Percentiles rank a stretch among this genome's conserved stretches.
Conservation (phyloP, 2,888 invertebrate species). For the Aricia artaxerxes region DNA sequence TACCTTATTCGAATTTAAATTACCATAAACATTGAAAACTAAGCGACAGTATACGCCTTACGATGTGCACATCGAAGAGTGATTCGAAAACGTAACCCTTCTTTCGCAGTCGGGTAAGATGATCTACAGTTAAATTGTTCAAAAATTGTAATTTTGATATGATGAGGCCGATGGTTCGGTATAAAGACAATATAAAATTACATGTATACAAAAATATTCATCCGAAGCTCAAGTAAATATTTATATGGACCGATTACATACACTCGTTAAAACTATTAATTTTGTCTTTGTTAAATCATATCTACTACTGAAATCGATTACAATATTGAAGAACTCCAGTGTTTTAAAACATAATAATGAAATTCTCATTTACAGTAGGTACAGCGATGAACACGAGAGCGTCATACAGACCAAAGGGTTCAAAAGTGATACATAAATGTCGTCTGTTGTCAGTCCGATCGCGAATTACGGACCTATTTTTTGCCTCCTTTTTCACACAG, state of each 20-base stretch:
- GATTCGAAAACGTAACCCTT: slow-evolving; percentile 16
- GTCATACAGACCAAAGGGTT: neutral
- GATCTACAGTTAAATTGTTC: slow-evolving; percentile 48
- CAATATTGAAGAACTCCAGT: neutral
- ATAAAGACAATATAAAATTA: slow-evolving; percentile 64
- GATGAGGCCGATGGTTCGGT: slow-evolving; percentile 58
- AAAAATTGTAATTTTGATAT: slow-evolving; percentile 69
- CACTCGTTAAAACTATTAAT: slow-evolving; percentile 13
- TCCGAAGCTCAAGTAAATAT: slow-evolving; percentile 71
- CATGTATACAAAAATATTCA: slow-evolving; percentile 75
- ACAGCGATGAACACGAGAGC: neutral
- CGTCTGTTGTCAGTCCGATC: no score
- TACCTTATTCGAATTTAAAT: slow-evolving; percentile 69
- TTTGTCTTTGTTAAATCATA: slow-evolving; percentile 7
- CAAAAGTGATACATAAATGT: neutral
- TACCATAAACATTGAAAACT: slow-evolving; percentile 60
- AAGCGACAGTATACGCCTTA: slow-evolving; percentile 51
- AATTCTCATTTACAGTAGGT: neutral
- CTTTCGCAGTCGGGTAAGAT: slow-evolving; percentile 7
- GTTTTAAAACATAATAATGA: neutral
- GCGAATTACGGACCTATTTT: no score
- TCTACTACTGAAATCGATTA: neutral
- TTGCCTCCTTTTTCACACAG: no score
- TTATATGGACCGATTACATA: slow-evolving; percentile 64
- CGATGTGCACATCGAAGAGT: neutral